Base-by-base conservation (phyloP, 2,113 vertebrate genomes). In the Progne subis region DNA sequence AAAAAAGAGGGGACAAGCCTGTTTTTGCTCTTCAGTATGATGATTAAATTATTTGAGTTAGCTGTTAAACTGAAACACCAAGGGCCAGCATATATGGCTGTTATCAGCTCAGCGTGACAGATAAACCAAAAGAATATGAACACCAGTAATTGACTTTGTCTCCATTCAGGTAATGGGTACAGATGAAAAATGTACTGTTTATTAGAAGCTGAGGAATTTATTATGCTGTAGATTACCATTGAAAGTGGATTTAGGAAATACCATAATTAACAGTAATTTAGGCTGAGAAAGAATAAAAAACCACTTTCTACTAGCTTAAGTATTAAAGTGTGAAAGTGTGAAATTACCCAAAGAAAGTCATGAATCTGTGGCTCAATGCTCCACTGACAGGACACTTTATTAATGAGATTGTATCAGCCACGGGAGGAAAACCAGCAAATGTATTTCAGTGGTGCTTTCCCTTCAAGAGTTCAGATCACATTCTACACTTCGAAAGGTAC, bases 391-490 rank as follows among this genome's bases (percentile, higher is more conserved):
- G 18, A 41, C 28, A 46, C 11, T 84, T 71, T 14, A 57, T n/a
- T 65, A 59, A 47, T 0, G 1, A 67, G 20, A 64, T 24, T 11
- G 0, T 44, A 60, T 49, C 68, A 56, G 29, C 8, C n/a, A 56
- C 0, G 0, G 24, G 18, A 75, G 10, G 0, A 23, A 53, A 65
- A 50, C 0, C n/a, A 82, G 52, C 7, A 3, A 16, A 11, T 0
- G 1, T 18, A 2, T 72, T 90, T 60, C 32, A n/a, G 4, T 13
- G 8, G 7, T 11, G 3, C 29, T 60, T 88, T 17, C 11, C 9
- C 7, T 34, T 5, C 14, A 9, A 39, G 14, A 9, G 10, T 50
- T 70, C 8, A 39, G 43, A 29, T 47, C n/a, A 56, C 37, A 71
- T 91, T 86, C 75, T 44, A 24, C 67, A 31, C 24, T 74, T 67